Percentiles rank a stretch among this genome's conserved stretches.
Conservation (phyloP, 2,888 invertebrate species). For the Catonia carolina region DNA sequence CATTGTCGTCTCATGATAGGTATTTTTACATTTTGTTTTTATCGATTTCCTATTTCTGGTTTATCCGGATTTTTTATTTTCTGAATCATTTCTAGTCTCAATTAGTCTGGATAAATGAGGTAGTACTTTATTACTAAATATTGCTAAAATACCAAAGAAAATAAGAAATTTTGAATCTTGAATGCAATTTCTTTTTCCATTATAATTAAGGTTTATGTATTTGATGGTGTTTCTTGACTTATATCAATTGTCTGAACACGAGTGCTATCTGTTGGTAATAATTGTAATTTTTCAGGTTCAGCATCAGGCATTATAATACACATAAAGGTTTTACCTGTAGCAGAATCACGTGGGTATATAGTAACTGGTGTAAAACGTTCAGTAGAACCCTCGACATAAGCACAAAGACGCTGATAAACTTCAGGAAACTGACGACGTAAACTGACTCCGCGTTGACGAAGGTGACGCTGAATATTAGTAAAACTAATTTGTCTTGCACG, state of each 20-base stretch:
- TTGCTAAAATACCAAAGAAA: too few relatives aligned
- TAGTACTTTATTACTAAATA: too few relatives aligned
- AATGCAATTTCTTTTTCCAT: too few relatives aligned
- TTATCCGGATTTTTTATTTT: too few relatives aligned
- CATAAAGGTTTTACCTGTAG: conserved; percentile 77
- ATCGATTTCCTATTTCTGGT: too few relatives aligned
- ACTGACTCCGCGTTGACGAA: conserved; percentile 72
- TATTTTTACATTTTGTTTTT: too few relatives aligned
- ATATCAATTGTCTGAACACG: conserved; percentile 57
- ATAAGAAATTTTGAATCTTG: too few relatives aligned
- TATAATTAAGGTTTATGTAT: neutral
- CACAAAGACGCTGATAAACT: conserved; percentile 71
- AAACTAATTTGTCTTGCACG: conserved; percentile 69
- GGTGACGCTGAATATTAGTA: conserved; percentile 69
- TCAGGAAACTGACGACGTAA: conserved; percentile 81
- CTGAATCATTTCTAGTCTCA: too few relatives aligned
- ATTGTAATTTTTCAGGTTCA: conserved; percentile 54
- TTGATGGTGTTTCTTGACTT: conserved; percentile 39
- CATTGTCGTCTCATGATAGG: too few relatives aligned
- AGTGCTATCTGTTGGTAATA: conserved; percentile 53
- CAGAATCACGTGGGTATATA: conserved; percentile 74
- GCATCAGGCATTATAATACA: conserved; percentile 87
- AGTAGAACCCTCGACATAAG: conserved; percentile 69
- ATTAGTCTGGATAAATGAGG: too few relatives aligned
- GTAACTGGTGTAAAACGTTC: conserved; percentile 81